Percentiles rank a stretch among this genome's conserved stretches.
These are phyloP conservation scores for Hipparchia semele DNA, from an alignment of 2,888 invertebrate genomes.

Conservation along the genomic window DNA sequence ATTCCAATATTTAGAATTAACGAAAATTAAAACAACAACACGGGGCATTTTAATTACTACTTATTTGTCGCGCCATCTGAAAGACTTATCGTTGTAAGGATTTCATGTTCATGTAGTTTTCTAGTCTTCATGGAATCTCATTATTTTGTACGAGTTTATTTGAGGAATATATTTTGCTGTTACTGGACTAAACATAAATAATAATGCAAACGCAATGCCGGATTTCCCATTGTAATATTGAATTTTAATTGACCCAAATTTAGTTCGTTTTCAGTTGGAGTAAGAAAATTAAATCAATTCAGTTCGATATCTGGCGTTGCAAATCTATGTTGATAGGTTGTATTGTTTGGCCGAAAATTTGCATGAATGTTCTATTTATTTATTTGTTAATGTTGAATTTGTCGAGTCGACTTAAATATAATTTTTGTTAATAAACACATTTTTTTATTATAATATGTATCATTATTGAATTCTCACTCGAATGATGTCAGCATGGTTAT, in stretches of 20 bases:
- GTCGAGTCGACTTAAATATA: slow-evolving; percentile 76
- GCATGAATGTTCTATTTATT: slow-evolving; percentile 76
- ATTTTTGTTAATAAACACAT: slow-evolving; percentile 81
- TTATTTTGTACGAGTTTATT: slow-evolving; percentile 60
- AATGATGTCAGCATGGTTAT: slow-evolving; percentile 82
- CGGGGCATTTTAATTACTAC: slow-evolving; percentile 73
- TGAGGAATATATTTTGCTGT: slow-evolving; percentile 62
- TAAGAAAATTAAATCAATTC: slow-evolving; percentile 21
- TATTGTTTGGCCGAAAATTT: slow-evolving; percentile 75
- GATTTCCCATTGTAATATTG: slow-evolving; percentile 37
- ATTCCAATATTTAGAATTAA: slow-evolving; percentile 79
- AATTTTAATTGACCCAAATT: slow-evolving; percentile 3
- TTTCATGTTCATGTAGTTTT: slow-evolving; percentile 82
- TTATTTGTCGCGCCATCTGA: slow-evolving; percentile 79
- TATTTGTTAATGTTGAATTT: slow-evolving; percentile 74
- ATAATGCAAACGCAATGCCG: slow-evolving; percentile 56
- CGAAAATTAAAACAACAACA: slow-evolving; percentile 65
- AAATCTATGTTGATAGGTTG: slow-evolving; percentile 71
- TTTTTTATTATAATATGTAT: slow-evolving; percentile 73
- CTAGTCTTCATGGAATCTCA: slow-evolving; percentile 82
- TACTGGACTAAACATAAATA: slow-evolving; percentile 59
- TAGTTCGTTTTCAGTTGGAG: slow-evolving; percentile 4
- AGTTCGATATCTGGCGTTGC: slow-evolving; percentile 64
- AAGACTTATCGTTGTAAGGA: slow-evolving; percentile 82
- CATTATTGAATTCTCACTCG: slow-evolving; percentile 72